Base-by-base conservation (phyloP, 2,113 vertebrate genomes). In the Rutilus rutilus region DNA sequence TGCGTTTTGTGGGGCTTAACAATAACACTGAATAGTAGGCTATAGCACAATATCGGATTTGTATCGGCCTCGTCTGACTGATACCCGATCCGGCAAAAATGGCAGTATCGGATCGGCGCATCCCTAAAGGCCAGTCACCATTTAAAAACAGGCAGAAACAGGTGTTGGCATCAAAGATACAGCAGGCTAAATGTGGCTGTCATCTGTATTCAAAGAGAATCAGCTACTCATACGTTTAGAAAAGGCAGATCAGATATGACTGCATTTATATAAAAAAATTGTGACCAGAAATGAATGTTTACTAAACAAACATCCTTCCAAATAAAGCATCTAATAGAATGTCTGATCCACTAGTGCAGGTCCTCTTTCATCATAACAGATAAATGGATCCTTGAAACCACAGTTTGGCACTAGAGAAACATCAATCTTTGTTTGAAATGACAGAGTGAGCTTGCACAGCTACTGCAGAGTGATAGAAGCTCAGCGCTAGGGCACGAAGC, bases 361-460 rank as follows among this genome's bases (percentile, higher is more conserved):
- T 10, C 76, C 30, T 78, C 50, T 78, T 78, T 74, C 2, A 74
- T 59, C 50, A 57, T 78, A 30, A 59, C 19, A 79, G 57, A 25
- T 42, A 79, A 62, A 79, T n/a, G 23, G 77, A 62, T 79, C 21
- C 42, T 36, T 36, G 42, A 59, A 79, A 17, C 30, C 19, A 3
- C 79, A 82, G 42, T 82, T 82, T 7, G 42, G 23, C 62, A 52
- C 27, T 17, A 52, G n/a, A 82, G 39, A 50, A 81, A 81, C 79
- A 81, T 3, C 9, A 42, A 42, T 67, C 5, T 65, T 67, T 81
- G 79, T 81, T 65, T 27, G 23, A 81, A 65, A 67, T 65, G 25
- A 67, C 60, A 81, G 11, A 33, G 39, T 33, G n/a, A 81, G 79
- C 25, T 39, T 81, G 42, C n/a, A 33, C 14, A 50, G 42, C 33